Percentiles rank a stretch among this genome's conserved stretches.
phyloP scores from a whole-genome alignment of 1,140 invertebrate genomes.

The Nephotettix cincticeps region DNA sequence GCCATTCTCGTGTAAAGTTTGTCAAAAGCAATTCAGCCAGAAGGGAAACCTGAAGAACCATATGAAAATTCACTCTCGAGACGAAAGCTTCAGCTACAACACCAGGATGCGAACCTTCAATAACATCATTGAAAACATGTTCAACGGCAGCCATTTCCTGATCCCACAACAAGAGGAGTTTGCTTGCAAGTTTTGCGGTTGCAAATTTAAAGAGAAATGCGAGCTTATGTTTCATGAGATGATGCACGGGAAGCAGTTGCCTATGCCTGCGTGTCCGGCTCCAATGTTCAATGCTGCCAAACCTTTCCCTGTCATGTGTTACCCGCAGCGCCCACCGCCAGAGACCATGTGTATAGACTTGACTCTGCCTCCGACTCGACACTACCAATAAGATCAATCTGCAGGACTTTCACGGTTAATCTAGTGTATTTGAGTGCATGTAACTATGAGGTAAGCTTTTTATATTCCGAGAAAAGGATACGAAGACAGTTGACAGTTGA shows the following conservation, averaged over 20 bases:
- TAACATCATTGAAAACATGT: conserved; percentile 18
- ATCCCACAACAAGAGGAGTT: conserved; percentile 2
- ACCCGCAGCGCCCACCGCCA: background rate
- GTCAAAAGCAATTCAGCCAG: conserved; percentile 44
- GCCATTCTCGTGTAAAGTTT: conserved; percentile 56
- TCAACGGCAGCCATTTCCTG: conserved; percentile 14
- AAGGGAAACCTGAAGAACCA: conserved; percentile 37
- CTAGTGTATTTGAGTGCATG: too few species aligned
- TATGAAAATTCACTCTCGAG: conserved; percentile 47
- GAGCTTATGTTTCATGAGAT: conserved; percentile 13
- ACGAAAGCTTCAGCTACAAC: conserved; percentile 50
- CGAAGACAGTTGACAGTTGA: too few species aligned
- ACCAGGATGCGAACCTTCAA: conserved; percentile 2
- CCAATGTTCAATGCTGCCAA: background rate
- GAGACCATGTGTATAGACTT: conserved; percentile 1
- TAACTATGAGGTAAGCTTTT: too few species aligned
- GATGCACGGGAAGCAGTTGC: conserved; percentile 8
- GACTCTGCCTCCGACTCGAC: background rate
- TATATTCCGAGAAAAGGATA: too few species aligned
- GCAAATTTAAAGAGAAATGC: conserved; percentile 15
- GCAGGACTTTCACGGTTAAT: too few species aligned
- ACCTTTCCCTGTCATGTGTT: background rate
- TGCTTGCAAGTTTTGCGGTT: background rate
- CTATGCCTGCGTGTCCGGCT: background rate
- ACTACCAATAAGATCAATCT: background rate